Conservation (phyloP, 1,140 invertebrate genomes). For the Hyles vespertilio region DNA sequence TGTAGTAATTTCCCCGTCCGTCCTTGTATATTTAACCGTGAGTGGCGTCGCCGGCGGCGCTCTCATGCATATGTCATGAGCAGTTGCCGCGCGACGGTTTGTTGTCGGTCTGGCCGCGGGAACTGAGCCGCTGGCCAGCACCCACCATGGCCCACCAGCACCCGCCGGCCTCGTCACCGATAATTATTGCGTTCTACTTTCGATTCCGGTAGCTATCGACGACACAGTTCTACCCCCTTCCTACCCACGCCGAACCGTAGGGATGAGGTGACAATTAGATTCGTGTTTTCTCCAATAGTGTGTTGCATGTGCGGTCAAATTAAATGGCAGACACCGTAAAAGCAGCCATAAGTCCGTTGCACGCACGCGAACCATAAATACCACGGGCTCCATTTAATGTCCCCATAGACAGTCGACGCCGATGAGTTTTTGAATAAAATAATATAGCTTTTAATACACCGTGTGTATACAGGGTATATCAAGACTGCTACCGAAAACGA, state of each 20-base stretch:
- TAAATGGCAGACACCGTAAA: constrained; percentile 62
- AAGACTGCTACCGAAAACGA: too few species aligned
- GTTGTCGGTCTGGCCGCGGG: constrained; percentile 67
- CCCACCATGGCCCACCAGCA: constrained; percentile 22
- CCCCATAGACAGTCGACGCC: constrained; percentile 26
- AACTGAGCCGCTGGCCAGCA: constrained; percentile 52
- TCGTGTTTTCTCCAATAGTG: constrained; percentile 46
- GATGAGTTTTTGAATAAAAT: constrained; percentile 43
- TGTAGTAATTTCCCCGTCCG: constrained; percentile 66
- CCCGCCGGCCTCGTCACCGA: constrained; percentile 50
- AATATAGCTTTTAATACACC: constrained; percentile 12
- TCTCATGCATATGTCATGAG: constrained; percentile 75
- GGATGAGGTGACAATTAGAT: constrained; percentile 70
- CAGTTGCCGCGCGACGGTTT: constrained; percentile 71
- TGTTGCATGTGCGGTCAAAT: constrained; percentile 61
- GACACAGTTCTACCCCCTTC: constrained; percentile 26
- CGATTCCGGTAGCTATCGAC: constrained; percentile 55
- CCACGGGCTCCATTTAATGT: constrained; percentile 39
- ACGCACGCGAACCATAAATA: constrained; percentile 57
- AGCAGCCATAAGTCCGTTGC: constrained; percentile 45
- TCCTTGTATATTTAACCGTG: constrained; percentile 71
- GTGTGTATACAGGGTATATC: neutral
- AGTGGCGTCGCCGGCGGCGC: constrained; percentile 43
- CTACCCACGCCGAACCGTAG: constrained; percentile 27
- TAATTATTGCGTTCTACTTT: constrained; percentile 70